These are phyloP conservation scores for Rhinella marina DNA, from an alignment of 2,797 vertebrate genomes.

Conservation along the genomic window DNA sequence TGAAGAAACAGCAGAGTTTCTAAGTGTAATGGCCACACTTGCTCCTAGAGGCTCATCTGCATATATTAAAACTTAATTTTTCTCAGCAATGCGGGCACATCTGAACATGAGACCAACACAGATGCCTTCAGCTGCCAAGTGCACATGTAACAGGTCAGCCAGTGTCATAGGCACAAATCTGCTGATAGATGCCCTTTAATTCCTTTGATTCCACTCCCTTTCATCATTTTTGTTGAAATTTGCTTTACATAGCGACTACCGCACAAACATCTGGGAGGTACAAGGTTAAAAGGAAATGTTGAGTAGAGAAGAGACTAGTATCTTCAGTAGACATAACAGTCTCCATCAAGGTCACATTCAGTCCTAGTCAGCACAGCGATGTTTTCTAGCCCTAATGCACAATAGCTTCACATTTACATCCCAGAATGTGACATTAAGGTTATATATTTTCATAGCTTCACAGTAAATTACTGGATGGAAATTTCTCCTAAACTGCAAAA, in stretches of 20 bases:
- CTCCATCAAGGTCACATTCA: slow-evolving; percentile 12
- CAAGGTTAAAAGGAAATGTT: not conserved
- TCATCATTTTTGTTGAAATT: not conserved
- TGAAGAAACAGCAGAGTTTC: too few species aligned
- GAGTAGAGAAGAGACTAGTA: not conserved
- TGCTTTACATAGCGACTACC: not conserved
- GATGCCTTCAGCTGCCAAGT: too few species aligned
- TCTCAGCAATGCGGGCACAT: too few species aligned
- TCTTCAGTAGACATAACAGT: slow-evolving; percentile 17
- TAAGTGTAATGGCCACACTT: too few species aligned
- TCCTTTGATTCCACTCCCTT: not conserved
- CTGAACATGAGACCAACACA: too few species aligned
- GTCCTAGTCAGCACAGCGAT: not conserved
- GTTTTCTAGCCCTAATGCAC: not conserved
- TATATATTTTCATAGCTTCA: not conserved
- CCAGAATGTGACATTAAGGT: not conserved
- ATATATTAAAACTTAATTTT: too few species aligned
- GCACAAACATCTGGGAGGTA: not conserved
- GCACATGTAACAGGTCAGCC: too few species aligned
- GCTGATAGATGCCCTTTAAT: too few species aligned
- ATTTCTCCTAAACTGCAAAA: not conserved
- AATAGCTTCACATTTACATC: not conserved
- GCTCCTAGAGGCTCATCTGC: too few species aligned
- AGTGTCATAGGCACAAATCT: too few species aligned
- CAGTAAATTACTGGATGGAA: not conserved